Conservation (phyloP, 2,797 vertebrate genomes). For the Enoplosus armatus region DNA sequence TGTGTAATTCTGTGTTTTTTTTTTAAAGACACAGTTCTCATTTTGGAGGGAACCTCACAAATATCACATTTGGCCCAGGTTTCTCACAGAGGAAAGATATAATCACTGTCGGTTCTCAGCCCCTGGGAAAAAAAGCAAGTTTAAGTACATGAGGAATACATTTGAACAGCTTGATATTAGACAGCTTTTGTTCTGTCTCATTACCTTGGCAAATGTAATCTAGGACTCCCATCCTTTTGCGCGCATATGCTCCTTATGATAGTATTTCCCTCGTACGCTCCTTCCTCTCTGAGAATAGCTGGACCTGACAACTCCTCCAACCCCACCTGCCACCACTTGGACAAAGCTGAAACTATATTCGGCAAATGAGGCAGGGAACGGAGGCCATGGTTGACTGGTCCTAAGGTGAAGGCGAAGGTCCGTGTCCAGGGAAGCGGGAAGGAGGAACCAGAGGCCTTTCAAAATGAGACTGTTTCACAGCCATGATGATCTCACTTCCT, state of each 20-base stretch:
- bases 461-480: slow-evolving; percentile 59
- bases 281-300: slow-evolving; percentile 50
- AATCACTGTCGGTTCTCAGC: slow-evolving; percentile 47
- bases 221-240: slow-evolving; percentile 52
- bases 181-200: slow-evolving; percentile 78
- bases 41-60: slow-evolving; percentile 23
- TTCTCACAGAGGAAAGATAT: slow-evolving; percentile 39
- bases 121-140: slow-evolving; percentile 44
- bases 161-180: slow-evolving; percentile 74
- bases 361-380: slow-evolving; percentile 75
- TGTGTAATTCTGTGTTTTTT: not conserved
- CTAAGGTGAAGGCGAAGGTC: slow-evolving; percentile 62
- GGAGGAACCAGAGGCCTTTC: slow-evolving; percentile 52
- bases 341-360: slow-evolving; percentile 76
- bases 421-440: slow-evolving; percentile 47
- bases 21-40: slow-evolving; percentile 1
- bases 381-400: slow-evolving; percentile 68
- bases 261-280: slow-evolving; percentile 41
- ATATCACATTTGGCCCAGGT: slow-evolving; percentile 23
- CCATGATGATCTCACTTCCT: slow-evolving; percentile 69
- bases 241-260: slow-evolving; percentile 47
- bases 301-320: slow-evolving; percentile 66
- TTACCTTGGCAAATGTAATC: slow-evolving; percentile 79
- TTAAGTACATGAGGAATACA: slow-evolving; percentile 69
- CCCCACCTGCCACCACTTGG: slow-evolving; percentile 67